Conservation (phyloP, 2,797 vertebrate genomes). For the Melanotaenia parkinsoni region DNA sequence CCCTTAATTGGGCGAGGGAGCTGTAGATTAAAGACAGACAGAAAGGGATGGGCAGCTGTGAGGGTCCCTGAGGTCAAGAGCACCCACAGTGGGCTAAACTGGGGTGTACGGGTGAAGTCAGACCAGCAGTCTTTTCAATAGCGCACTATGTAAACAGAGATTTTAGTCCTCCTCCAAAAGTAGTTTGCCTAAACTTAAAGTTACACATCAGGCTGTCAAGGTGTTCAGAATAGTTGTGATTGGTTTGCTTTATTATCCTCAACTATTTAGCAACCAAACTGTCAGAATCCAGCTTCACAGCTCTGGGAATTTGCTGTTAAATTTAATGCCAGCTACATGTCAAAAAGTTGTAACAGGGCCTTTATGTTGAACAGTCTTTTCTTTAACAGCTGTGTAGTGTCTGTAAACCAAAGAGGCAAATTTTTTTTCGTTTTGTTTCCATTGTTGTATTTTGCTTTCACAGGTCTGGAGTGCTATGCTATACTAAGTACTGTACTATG, state of each 20-base stretch:
- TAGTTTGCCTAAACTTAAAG: not conserved
- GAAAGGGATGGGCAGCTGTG: slow-evolving; percentile 47
- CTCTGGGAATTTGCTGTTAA: not conserved
- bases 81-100: slow-evolving; percentile 15
- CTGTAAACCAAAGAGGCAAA: not conserved
- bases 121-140: slow-evolving; percentile 13
- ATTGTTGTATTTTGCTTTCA: not conserved
- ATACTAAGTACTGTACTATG: not conserved
- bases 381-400: not conserved
- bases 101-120: slow-evolving; percentile 32
- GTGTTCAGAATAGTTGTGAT: not conserved
- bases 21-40: slow-evolving; percentile 61
- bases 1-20: slow-evolving; percentile 69
- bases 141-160: slow-evolving; percentile 24
- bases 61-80: slow-evolving; percentile 58
- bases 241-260: not conserved
- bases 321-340: too few relatives aligned
- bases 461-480: not conserved
- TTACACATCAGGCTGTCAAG: not conserved
- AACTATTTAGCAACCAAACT: not conserved
- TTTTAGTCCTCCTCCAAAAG: slow-evolving; percentile 3
- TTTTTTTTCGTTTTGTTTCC: not conserved
- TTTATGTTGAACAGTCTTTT: too few relatives aligned
- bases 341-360: too few relatives aligned
- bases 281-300: not conserved